A percentile compares a stretch with the other conserved stretches of the same genome.
Conservation (phyloP, 1,140 invertebrate species). For the Drosophila albomicans region DNA sequence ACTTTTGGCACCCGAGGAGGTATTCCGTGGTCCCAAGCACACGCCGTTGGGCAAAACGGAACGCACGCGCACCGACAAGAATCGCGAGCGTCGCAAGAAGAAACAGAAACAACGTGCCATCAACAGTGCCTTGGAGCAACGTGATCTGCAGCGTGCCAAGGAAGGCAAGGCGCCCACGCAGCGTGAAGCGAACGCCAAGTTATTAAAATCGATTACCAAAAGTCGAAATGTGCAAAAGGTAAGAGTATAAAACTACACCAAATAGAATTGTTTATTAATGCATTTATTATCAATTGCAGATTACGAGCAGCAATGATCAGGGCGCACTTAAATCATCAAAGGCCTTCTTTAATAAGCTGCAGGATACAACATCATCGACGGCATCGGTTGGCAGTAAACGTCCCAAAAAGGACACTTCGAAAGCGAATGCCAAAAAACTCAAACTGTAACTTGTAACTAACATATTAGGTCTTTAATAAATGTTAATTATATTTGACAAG, state of each 20-base stretch:
- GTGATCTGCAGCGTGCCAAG: slow-evolving; percentile 82
- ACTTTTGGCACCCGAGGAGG: slow-evolving; percentile 97
- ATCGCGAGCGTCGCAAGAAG: slow-evolving; percentile 94
- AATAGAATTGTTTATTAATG: neutral
- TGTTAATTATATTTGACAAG: slow-evolving; percentile 56
- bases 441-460: slow-evolving; percentile 59
- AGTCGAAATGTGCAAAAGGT: slow-evolving; percentile 88
- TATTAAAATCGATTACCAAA: slow-evolving; percentile 88
- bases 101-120: slow-evolving; percentile 90
- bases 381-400: slow-evolving; percentile 47
- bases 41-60: slow-evolving; percentile 93
- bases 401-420: slow-evolving; percentile 55
- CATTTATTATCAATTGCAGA: slow-evolving; percentile 67
- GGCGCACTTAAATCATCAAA: slow-evolving; percentile 90
- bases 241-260: slow-evolving; percentile 3
- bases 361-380: slow-evolving; percentile 87
- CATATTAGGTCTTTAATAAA: slow-evolving; percentile 40
- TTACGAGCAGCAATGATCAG: slow-evolving; percentile 84
- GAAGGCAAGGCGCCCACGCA: slow-evolving; percentile 86
- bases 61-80: slow-evolving; percentile 94
- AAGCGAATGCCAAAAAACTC: slow-evolving; percentile 70
- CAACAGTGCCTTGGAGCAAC: slow-evolving; percentile 87
- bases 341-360: slow-evolving; percentile 92
- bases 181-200: slow-evolving; percentile 86
- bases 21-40: slow-evolving; percentile 92